These are phyloP conservation scores for Scotopteryx bipunctaria DNA, from an alignment of 2,888 invertebrate species.

Conservation along the genomic window DNA sequence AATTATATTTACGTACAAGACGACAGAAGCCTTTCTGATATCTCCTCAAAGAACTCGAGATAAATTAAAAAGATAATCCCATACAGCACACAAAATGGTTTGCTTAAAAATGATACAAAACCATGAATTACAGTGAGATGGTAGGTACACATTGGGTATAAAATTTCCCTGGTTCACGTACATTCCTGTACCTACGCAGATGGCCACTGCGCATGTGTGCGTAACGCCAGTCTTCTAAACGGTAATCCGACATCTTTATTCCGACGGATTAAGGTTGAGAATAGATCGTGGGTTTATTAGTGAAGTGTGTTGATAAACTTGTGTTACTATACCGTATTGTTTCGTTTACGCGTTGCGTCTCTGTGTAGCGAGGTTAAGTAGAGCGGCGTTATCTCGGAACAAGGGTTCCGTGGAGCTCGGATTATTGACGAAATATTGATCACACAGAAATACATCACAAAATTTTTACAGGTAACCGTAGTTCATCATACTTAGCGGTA, in stretches of 20 bases:
- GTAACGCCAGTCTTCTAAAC: conserved; percentile 53
- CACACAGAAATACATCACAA: neutral
- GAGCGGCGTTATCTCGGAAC: conserved; percentile 82
- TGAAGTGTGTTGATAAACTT: conserved; percentile 60
- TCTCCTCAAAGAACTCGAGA: conserved; percentile 52
- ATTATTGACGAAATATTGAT: conserved; percentile 49
- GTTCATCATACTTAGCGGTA: too few species aligned
- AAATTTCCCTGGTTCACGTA: conserved; percentile 79
- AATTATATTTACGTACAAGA: conserved; percentile 21
- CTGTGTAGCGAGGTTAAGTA: conserved; percentile 83
- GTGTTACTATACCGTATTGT: conserved; percentile 81
- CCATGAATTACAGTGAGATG: conserved; percentile 69
- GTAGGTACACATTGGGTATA: conserved; percentile 65
- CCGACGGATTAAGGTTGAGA: conserved; percentile 42
- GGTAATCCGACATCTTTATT: conserved; percentile 45
- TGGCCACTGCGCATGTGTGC: conserved; percentile 58
- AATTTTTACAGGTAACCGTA: too few species aligned
- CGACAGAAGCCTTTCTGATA: conserved; percentile 26
- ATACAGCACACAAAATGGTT: conserved; percentile 60
- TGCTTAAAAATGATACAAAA: conserved; percentile 74
- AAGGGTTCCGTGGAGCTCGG: conserved; percentile 75
- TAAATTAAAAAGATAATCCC: conserved; percentile 66
- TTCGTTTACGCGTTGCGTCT: conserved; percentile 80
- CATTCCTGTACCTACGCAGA: conserved; percentile 60
- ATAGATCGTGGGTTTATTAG: conserved; percentile 38